Base-by-base conservation (phyloP, 2,113 vertebrate species). In the Asarcornis scutulata region DNA sequence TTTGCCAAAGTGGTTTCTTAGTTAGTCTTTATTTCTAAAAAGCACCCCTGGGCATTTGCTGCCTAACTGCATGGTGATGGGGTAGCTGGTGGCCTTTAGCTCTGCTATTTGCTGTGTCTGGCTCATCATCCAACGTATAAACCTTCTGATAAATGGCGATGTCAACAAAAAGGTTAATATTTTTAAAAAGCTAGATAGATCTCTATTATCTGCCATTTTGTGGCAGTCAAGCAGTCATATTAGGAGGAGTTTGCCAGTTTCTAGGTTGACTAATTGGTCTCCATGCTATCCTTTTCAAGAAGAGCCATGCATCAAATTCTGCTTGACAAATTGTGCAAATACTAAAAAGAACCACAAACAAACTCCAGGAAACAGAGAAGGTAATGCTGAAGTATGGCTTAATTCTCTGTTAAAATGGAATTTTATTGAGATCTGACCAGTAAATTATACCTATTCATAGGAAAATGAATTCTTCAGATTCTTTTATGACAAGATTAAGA, bases 201-300 rank as follows among this genome's bases (percentile, higher is more conserved):
- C 91, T 94, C 89, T 82, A 75, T 94, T 87, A 91, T 87, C 17
- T 95, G 87, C 87, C 84, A 42, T 85, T 92, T 87, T 89, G 74
- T 93, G 85, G 62, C 64, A 73, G 52, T 44, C 80, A 11, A 34
- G 71, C 59, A 67, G 55, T 59, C 38, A 2, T 55, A 52, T 55
- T 29, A 67, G 58, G 55, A 93, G 86, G 85, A 82, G 25, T 72
- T 82, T 76, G 88, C 73, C 71, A 21, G 34, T 75, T 91, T 58
- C 62, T 69, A 60, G 38, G 36, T 85, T 82, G 74, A 91, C 83
- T 93, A 93, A 88, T 94, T 94, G 91, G 83, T 90, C 80, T 93
- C 96, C 88, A 52, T 3, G 69, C 83, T 84, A 4, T 90, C 32
- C 53, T 78, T 86, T 81, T 62, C 83, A 50, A 77, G 77, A 72